These are phyloP conservation scores for Melanotaenia trifasciata DNA, from an alignment of 2,797 vertebrate species.

Conservation along the genomic window DNA sequence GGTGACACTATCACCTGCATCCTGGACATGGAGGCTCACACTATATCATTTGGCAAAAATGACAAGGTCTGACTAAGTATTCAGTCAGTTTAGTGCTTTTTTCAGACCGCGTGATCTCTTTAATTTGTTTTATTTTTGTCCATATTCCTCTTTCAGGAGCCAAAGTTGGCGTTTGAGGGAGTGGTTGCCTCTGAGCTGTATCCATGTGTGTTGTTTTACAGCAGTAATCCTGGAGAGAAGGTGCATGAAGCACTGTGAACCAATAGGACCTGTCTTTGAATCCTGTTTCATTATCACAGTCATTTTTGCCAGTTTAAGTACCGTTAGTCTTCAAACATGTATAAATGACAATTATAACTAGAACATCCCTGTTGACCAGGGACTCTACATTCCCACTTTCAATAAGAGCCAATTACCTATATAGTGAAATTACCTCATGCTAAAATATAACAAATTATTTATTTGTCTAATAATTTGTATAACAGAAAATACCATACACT, in stretches of 20 bases:
- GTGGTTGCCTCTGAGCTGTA: constrained; percentile 85
- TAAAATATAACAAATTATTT: neutral
- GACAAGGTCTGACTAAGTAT: constrained; percentile 77
- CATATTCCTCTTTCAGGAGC: constrained; percentile 75
- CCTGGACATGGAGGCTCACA: constrained; percentile 88
- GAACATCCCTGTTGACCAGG: neutral
- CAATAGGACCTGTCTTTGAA: neutral
- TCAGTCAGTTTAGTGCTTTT: neutral
- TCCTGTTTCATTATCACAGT: neutral
- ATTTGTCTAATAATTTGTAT: neutral
- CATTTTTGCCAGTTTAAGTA: neutral
- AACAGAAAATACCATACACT: neutral
- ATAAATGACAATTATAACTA: neutral
- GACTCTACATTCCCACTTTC: neutral
- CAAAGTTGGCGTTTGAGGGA: constrained; percentile 87
- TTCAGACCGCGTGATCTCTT: neutral
- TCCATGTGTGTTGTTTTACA: constrained; percentile 88
- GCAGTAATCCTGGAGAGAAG: constrained; percentile 89
- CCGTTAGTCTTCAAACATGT: neutral
- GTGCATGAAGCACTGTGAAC: constrained; percentile 44
- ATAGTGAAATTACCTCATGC: neutral
- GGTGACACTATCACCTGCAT: constrained; percentile 88
- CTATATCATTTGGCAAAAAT: constrained; percentile 87
- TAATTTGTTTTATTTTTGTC: neutral
- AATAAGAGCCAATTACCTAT: neutral